phyloP scores from a whole-genome alignment of 2,888 invertebrate species.

The Netelia melanura region DNA sequence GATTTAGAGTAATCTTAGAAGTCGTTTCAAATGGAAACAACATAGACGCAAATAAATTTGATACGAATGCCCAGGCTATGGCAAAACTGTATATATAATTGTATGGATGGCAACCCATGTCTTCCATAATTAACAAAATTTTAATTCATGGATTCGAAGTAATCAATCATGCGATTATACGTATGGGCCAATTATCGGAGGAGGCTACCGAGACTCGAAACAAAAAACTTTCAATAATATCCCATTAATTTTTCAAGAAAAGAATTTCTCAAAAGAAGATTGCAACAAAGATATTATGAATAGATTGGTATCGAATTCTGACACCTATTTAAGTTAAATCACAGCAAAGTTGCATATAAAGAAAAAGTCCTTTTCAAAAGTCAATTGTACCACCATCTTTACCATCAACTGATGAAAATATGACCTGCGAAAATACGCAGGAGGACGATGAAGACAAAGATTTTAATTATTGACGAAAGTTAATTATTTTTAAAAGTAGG shows the following conservation, averaged over 20 bases:
- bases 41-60: conserved; percentile 60
- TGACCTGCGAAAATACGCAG: no score
- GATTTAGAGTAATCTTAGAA: conserved; percentile 60
- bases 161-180: conserved; percentile 62
- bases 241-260: not conserved
- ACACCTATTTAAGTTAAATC: not conserved
- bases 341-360: no score
- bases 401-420: no score
- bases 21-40: conserved; percentile 58
- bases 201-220: conserved; percentile 70
- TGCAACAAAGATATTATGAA: conserved; percentile 4
- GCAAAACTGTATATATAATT: conserved; percentile 63
- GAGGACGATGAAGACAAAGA: no score
- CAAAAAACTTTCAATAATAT: conserved; percentile 52
- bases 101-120: conserved; percentile 72
- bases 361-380: no score
- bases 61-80: conserved; percentile 59
- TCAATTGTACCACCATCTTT: no score
- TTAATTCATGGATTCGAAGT: conserved; percentile 62
- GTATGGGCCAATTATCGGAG: conserved; percentile 70
- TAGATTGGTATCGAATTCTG: not conserved
- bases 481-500: no score
- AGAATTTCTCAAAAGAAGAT: not conserved
- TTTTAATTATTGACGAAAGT: no score
- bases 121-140: conserved; percentile 68